Conservation (phyloP, 2,888 invertebrate genomes). For the Standfussiana lucernea region DNA sequence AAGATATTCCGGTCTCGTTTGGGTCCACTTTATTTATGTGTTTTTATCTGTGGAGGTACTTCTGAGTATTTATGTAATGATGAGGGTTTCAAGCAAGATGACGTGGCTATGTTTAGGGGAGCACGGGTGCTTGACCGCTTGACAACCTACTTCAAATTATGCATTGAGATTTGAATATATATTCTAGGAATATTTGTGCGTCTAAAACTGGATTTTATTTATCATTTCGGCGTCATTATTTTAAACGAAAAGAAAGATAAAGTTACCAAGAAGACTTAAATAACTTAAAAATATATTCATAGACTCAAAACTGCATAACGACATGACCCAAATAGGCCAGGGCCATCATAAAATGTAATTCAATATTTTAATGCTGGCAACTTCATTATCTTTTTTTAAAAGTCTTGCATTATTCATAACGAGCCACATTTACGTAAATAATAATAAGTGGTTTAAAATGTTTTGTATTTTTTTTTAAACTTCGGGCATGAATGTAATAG, state of each 20-base stretch:
- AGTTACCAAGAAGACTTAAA: neutral
- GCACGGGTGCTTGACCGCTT: conserved; percentile 37
- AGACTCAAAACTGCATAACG: conserved; percentile 19
- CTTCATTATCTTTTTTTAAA: conserved; percentile 52
- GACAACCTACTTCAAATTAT: conserved; percentile 28
- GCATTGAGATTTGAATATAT: neutral
- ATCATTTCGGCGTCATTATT: neutral
- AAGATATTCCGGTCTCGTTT: conserved; percentile 60
- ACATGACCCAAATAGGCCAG: conserved; percentile 19
- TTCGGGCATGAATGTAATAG: conserved; percentile 67
- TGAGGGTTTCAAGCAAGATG: conserved; percentile 27
- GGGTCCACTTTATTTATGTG: conserved; percentile 56
- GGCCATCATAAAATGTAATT: conserved; percentile 40
- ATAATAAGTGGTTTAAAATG: conserved; percentile 65
- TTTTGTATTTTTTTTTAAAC: conserved; percentile 63
- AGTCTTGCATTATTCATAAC: conserved; percentile 70
- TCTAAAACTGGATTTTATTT: neutral
- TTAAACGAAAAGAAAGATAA: neutral
- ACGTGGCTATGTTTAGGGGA: conserved; percentile 39
- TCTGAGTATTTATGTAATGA: conserved; percentile 47
- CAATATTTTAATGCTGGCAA: conserved; percentile 43
- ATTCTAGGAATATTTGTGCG: neutral
- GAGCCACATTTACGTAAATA: conserved; percentile 73
- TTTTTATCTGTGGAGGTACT: conserved; percentile 38
- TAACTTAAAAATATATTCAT: neutral